Evolutionary conservation across 23 tunicate species (phyloP).

Genomic region (Phallusia fumigata): DNA sequence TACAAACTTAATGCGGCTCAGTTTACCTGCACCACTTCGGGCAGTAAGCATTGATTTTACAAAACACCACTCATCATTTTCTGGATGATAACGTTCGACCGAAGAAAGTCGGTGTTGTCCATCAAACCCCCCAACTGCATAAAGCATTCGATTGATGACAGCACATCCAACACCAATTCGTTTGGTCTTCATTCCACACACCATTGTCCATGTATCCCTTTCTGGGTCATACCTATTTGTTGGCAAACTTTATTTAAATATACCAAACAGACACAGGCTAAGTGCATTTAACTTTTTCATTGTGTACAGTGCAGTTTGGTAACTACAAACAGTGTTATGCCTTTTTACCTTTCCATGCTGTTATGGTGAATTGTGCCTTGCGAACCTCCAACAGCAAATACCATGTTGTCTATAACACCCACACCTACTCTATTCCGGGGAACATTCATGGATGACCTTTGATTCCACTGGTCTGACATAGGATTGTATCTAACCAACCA

Average conservation of each 20-base stretch:
- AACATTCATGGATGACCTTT: slow-evolving; percentile 76
- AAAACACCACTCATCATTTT: slow-evolving; percentile 88
- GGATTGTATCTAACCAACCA: slow-evolving; percentile 90
- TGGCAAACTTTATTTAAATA: not conserved
- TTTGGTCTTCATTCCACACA: slow-evolving; percentile 62
- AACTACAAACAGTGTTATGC: not conserved
- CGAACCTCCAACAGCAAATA: slow-evolving; percentile 92
- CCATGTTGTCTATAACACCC: slow-evolving; percentile 82
- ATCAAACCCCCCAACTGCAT: slow-evolving; percentile 92
- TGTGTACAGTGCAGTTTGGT: no score
- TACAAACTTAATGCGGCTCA: no score
- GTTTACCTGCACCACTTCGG: slow-evolving; percentile 87
- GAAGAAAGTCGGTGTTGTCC: slow-evolving; percentile 74
- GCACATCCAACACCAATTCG: slow-evolving; percentile 95
- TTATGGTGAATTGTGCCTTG: slow-evolving; percentile 77
- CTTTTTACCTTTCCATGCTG: slow-evolving; percentile 75
- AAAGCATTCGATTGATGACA: slow-evolving; percentile 80
- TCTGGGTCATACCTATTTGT: slow-evolving; percentile 72
- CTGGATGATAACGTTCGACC: slow-evolving; percentile 84
- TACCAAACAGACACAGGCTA: not conserved
- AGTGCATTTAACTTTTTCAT: no score
- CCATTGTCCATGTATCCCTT: slow-evolving; percentile 86
- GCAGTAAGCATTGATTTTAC: slow-evolving; percentile 75
- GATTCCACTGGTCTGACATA: slow-evolving; percentile 87
- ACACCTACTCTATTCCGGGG: slow-evolving; percentile 84